Evolutionary conservation across 1,140 invertebrate genomes (phyloP), one percentile per base, ranked within the genome.

Genomic region (Andricus grossulariae): DNA sequence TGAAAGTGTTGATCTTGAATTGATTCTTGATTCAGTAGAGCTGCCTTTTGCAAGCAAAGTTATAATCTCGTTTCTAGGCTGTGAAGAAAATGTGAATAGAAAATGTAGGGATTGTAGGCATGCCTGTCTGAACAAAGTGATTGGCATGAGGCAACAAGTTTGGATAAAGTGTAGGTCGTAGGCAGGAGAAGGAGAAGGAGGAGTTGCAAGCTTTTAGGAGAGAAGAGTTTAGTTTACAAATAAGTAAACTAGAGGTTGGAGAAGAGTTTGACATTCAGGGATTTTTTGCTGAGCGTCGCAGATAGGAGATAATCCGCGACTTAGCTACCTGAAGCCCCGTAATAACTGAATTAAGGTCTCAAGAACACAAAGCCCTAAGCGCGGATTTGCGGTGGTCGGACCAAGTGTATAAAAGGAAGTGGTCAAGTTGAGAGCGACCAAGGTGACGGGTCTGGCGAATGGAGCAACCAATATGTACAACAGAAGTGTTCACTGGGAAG

Each of bases 311-410:
- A 74, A 91, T 90, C 90, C 79, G 60, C 39, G 78, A 85, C 82
- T 90, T 78, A 91, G 86, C 88, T 72, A 78, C n/a, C 2, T n/a
- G 88, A 91, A 91, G 89, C 90, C 89, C 80, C 79, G 79, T 78
- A 85, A 81, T 85, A 85, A 87, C 79, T 83, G 85, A 86, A 84
- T 87, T 86, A 87, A 83, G 78, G 76, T 74, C 72, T 88, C 78
- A 85, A 66, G 60, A 45, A 66, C 13, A 66, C 13, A 66, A 66
- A 66, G 60, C 60, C 21, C 32, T 66, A 66, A 66, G 60, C 60
- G 60, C 19, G 52, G 52, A 78, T 83, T 83, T 82, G 76, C 57
- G 74, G 60, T 76, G 45, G 55, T 50, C 19, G 54, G 5, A 19
- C 71, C 54, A 80, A 85, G 80, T 76, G 75, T 88, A 87, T 85